phyloP scores from a whole-genome alignment of 2,113 vertebrate species.

The Nycticorax nycticorax region DNA sequence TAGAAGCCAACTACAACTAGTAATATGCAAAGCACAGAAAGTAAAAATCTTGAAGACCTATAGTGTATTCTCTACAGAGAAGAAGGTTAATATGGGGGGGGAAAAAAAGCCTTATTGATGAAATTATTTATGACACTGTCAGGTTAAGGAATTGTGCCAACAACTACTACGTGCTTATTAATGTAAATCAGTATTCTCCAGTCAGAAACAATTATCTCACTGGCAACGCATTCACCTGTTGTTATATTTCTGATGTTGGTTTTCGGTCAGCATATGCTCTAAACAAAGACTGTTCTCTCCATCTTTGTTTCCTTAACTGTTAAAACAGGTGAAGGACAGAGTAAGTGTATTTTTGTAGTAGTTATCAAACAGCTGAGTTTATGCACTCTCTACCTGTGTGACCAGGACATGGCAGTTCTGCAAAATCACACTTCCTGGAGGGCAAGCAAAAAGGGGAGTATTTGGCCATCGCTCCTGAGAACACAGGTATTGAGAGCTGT shows the following conservation, averaged over 20 bases:
- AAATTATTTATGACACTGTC: neutral
- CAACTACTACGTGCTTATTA: neutral
- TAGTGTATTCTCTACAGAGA: neutral
- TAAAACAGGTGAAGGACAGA: neutral
- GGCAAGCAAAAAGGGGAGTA: neutral
- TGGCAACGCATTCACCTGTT: neutral
- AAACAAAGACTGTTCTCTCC: neutral
- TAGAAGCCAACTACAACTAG: neutral
- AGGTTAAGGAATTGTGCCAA: neutral
- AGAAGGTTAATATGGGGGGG: neutral
- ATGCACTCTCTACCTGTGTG: neutral
- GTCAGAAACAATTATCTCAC: neutral
- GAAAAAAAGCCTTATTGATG: neutral
- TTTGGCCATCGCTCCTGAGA: neutral
- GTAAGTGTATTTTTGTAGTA: neutral
- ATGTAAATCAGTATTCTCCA: neutral
- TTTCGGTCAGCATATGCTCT: neutral
- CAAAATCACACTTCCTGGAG: neutral
- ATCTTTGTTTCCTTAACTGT: neutral
- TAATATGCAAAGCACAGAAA: neutral
- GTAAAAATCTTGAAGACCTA: neutral
- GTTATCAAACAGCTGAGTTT: neutral
- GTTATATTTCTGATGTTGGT: neutral
- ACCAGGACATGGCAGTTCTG: neutral
- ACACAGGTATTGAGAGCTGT: neutral